Percentiles rank a stretch among this genome's conserved stretches.
These are phyloP conservation scores for Austrofundulus limnaeus DNA, from an alignment of 2,113 vertebrate species.

Conservation along the genomic window DNA sequence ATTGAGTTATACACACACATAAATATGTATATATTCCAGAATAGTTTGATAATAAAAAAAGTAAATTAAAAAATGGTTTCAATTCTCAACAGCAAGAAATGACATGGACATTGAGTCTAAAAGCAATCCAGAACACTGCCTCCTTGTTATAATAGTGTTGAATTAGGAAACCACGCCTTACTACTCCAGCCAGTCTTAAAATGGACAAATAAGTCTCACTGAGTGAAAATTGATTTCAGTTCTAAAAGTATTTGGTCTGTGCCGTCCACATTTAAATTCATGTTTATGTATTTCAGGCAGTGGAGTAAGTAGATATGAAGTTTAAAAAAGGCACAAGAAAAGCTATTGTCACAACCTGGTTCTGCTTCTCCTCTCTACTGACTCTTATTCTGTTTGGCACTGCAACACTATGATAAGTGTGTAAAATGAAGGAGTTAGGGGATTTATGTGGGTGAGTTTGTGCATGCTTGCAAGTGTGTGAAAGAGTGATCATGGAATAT, in stretches of 20 bases:
- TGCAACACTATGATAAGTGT: conserved; percentile 49
- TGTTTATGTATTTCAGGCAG: conserved; percentile 26
- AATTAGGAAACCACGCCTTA: no score
- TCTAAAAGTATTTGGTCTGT: conserved; percentile 52
- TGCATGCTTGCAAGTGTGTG: no score
- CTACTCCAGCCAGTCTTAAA: conserved; percentile 34
- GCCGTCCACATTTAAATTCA: conserved; percentile 34
- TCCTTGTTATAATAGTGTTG: no score
- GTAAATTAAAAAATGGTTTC: no score
- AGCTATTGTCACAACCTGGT: conserved; percentile 45
- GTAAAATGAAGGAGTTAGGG: conserved; percentile 1
- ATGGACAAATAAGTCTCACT: conserved; percentile 44
- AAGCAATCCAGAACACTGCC: no score
- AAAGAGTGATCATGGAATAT: no score
- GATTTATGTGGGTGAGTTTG: not conserved
- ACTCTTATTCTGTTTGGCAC: conserved; percentile 41
- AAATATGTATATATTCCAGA: no score
- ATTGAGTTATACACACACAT: no score
- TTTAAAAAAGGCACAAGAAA: conserved; percentile 52
- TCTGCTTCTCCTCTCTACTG: conserved; percentile 45
- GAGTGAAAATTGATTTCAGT: conserved; percentile 60
- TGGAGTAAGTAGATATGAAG: conserved; percentile 51
- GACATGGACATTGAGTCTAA: no score
- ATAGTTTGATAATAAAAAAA: no score
- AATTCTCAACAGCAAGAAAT: no score